A percentile compares a stretch with the other conserved stretches of the same genome.
phyloP scores from a whole-genome alignment of 2,888 invertebrate species.

The Coremacera marginata region DNA sequence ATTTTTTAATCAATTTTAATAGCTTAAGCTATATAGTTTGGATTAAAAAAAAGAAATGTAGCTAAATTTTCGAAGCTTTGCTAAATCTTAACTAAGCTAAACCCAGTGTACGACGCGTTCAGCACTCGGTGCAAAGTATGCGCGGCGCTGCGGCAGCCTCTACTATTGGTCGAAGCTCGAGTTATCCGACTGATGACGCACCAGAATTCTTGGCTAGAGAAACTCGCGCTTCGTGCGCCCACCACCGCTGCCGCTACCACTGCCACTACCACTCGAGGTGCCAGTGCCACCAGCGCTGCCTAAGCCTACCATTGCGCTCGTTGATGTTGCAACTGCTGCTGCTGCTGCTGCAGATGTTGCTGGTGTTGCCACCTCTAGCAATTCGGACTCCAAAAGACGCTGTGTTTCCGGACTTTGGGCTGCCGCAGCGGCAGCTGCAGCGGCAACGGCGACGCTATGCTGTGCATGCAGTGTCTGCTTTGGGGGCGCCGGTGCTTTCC shows the following conservation, averaged over 20 bases:
- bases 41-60: neutral
- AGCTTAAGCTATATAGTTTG: neutral
- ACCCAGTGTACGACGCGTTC: conserved; percentile 15
- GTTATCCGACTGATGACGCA: conserved; percentile 68
- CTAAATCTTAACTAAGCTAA: neutral
- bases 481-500: conserved; percentile 73
- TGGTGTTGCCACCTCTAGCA: conserved; percentile 46
- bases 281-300: conserved; percentile 34
- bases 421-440: conserved; percentile 47
- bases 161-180: conserved; percentile 57
- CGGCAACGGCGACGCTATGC: conserved; percentile 45
- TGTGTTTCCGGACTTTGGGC: conserved; percentile 58
- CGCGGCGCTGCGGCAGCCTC: neutral
- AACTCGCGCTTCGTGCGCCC: conserved; percentile 67
- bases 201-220: conserved; percentile 69
- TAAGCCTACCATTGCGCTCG: conserved; percentile 41
- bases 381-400: conserved; percentile 61
- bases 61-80: neutral
- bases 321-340: conserved; percentile 41
- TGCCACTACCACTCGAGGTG: conserved; percentile 39
- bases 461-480: conserved; percentile 62
- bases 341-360: conserved; percentile 50
- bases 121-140: neutral
- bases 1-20: neutral
- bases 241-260: conserved; percentile 51